Percentiles rank a stretch among this genome's conserved stretches.
These are phyloP conservation scores for Butorides virescens DNA, from an alignment of 2,113 vertebrate species.

Conservation along the genomic window DNA sequence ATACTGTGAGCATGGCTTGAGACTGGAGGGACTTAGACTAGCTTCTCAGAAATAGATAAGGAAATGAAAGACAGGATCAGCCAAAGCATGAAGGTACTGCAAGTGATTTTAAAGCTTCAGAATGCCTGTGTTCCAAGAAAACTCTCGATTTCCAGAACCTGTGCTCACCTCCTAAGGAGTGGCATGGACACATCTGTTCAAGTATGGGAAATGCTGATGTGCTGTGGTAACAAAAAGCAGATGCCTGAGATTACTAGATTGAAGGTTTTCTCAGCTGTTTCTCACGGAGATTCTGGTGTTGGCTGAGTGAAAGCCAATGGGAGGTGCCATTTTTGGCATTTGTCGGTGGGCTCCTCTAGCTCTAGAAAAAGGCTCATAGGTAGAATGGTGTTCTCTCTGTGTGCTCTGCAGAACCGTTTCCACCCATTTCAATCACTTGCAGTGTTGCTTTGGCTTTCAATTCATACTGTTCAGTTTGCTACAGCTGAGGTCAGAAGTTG, in stretches of 20 bases:
- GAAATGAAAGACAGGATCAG: background rate
- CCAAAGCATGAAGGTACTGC: background rate
- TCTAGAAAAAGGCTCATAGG: background rate
- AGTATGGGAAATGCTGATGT: background rate
- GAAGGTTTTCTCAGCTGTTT: background rate
- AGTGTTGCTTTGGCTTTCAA: background rate
- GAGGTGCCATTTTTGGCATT: background rate
- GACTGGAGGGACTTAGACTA: background rate
- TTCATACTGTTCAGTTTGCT: background rate
- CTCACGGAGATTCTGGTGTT: background rate
- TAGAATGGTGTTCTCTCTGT: background rate
- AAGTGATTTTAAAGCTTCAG: background rate
- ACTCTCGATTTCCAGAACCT: background rate
- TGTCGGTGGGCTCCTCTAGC: background rate
- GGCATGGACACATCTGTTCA: background rate
- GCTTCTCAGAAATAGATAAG: background rate
- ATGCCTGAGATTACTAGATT: background rate
- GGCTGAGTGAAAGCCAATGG: background rate
- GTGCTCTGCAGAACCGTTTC: background rate
- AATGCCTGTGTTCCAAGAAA: background rate
- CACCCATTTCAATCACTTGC: background rate
- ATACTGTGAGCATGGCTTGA: background rate
- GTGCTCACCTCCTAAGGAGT: background rate
- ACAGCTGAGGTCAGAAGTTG: background rate
- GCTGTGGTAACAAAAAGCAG: background rate